These are phyloP conservation scores for Conger conger DNA, from an alignment of 2,113 vertebrate genomes.

Conservation along the genomic window DNA sequence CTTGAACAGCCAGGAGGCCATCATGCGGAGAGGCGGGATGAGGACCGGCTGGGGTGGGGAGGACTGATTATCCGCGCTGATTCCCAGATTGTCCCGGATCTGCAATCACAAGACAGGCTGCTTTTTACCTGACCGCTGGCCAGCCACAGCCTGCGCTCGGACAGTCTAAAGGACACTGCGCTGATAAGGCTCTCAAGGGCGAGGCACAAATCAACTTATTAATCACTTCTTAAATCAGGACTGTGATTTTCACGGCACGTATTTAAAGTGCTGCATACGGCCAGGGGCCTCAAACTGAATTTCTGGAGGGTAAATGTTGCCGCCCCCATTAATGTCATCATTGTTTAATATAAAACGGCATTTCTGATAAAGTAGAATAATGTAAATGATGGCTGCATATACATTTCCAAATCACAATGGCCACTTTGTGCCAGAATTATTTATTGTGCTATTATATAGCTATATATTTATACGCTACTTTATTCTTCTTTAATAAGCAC, in stretches of 20 bases:
- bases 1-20: slow-evolving; percentile 97
- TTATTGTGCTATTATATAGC: too few species aligned
- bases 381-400: too few species aligned
- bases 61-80: slow-evolving; percentile 90
- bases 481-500: too few species aligned
- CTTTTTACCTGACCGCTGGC: neutral
- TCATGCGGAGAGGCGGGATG: slow-evolving; percentile 94
- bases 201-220: neutral
- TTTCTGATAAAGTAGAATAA: too few species aligned
- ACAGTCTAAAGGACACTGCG: neutral
- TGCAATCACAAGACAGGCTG: slow-evolving; percentile 50
- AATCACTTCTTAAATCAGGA: neutral
- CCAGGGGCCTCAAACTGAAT: too few species aligned
- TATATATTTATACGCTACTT: too few species aligned
- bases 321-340: too few species aligned
- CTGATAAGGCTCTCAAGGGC: neutral
- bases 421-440: too few species aligned
- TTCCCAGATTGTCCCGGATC: slow-evolving; percentile 96
- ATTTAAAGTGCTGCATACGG: neutral
- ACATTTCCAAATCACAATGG: too few species aligned
- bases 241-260: neutral
- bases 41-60: slow-evolving; percentile 84
- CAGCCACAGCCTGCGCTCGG: neutral
- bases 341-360: too few species aligned
- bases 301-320: too few species aligned